Evolutionary conservation across 2,113 vertebrate species (phyloP), one percentile per base, ranked within the genome.

Genomic region (Pseudolaguvia tuberculata): DNA sequence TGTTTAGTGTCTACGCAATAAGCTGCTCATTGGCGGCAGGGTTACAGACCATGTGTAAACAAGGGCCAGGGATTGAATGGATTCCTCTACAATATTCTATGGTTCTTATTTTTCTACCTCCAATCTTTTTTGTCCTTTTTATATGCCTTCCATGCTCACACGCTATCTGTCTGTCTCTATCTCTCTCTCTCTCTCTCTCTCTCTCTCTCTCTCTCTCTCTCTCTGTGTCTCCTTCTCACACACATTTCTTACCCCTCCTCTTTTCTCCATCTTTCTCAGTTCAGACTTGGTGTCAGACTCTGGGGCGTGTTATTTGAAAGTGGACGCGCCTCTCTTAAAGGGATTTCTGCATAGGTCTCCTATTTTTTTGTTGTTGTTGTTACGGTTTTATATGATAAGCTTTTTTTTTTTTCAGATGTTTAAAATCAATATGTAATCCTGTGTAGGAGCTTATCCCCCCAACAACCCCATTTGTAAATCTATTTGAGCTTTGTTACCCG

Each of bases 371-470:
- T 95, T 95, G 87, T 80, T 80, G 85, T 88, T 88, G 89, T 86
- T 96, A 95, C 94, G 93, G 93, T 92, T 95, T 97, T 96, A 95
- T 98, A 96, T 96, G 96, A 99, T 98, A 98, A 98, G 96, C 94
- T 96, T 88, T 90, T 91, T 91, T 91, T 98, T 65, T 66, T 66
- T 95, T 96, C 3, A 72, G 70, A 97, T 95, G 95, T 97, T 98
- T 94, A 94, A 97, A 97, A 99, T 99, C 97, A 98, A 98, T 99
- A 97, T 97, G 96, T 99, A 99, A 99, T 99, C 97, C 97, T 95
- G 95, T 98, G 95, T 94, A 96, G 94, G 92, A 94, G 96, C 96
- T 99, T 99, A 98, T 96, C 95, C 96, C 81, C 84, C 93, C 92
- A 93, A 93, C 94, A 93, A 94, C 92, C 92, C 93, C 92, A 96